Percentiles rank a stretch among this genome's conserved stretches.
Conservation (phyloP, 2,113 vertebrate genomes). For the Xenopus borealis region DNA sequence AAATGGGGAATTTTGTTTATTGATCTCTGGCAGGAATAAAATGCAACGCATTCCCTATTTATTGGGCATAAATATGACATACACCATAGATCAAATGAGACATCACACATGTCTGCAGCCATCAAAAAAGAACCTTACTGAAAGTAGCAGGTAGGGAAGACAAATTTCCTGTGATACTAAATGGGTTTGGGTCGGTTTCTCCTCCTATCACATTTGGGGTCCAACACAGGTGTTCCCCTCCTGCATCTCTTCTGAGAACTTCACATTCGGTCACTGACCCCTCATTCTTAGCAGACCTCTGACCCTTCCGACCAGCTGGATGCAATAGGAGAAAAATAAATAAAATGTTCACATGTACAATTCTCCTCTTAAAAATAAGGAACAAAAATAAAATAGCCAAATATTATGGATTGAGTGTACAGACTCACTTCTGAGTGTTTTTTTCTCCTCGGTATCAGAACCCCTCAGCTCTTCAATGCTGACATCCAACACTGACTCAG, state of each 20-base stretch:
- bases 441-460: constrained; percentile 64
- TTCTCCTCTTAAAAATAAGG: neutral
- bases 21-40: too few relatives aligned
- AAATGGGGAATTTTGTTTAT: too few relatives aligned
- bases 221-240: constrained; percentile 47
- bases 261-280: constrained; percentile 59
- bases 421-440: constrained; percentile 44
- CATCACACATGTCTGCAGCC: too few relatives aligned
- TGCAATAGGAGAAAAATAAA: neutral
- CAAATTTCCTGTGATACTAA: neutral
- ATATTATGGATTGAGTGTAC: neutral
- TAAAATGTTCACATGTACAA: neutral
- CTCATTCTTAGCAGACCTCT: neutral
- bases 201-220: constrained; percentile 32
- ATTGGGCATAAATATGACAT: too few relatives aligned
- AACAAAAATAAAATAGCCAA: neutral
- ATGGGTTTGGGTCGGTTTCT: constrained; percentile 22
- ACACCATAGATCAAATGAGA: too few relatives aligned
- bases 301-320: constrained; percentile 28
- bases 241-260: constrained; percentile 66
- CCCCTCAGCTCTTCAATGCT: constrained; percentile 69
- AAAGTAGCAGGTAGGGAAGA: constrained; percentile 48
- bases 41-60: too few relatives aligned
- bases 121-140: constrained; percentile 44
- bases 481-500: constrained; percentile 60